phyloP scores from a whole-genome alignment of 2,797 vertebrate species.

The Pseudochirops cupreus region DNA sequence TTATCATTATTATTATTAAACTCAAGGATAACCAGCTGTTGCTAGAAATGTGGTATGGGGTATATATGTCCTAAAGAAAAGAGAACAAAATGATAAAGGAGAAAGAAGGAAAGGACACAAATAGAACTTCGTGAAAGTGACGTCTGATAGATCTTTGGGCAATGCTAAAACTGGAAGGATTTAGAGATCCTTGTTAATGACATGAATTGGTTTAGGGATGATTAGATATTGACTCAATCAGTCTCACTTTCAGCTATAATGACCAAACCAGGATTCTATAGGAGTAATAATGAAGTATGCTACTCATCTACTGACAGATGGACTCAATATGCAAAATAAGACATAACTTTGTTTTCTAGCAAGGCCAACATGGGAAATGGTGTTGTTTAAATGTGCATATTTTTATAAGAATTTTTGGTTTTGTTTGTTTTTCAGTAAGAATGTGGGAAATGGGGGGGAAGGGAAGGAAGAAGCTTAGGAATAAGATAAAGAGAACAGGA shows the following conservation, averaged over 20 bases:
- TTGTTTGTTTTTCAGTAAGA: neutral
- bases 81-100: neutral
- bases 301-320: neutral
- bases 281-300: neutral
- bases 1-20: constrained; percentile 13
- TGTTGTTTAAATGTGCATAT: neutral
- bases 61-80: neutral
- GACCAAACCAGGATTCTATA: neutral
- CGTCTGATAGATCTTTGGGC: neutral
- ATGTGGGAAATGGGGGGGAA: neutral
- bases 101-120: constrained; percentile 15
- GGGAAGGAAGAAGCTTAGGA: neutral
- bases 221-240: neutral
- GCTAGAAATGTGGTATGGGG: neutral
- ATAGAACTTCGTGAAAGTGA: neutral
- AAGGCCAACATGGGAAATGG: neutral
- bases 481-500: neutral
- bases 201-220: neutral
- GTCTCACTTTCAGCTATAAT: neutral
- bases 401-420: neutral
- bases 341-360: neutral
- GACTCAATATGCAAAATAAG: neutral
- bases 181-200: neutral
- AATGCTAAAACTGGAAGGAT: neutral
- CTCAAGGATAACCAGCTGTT: neutral